Evolutionary conservation across 2,888 invertebrate genomes (phyloP).

Genomic region (Physocephala rufipes): DNA sequence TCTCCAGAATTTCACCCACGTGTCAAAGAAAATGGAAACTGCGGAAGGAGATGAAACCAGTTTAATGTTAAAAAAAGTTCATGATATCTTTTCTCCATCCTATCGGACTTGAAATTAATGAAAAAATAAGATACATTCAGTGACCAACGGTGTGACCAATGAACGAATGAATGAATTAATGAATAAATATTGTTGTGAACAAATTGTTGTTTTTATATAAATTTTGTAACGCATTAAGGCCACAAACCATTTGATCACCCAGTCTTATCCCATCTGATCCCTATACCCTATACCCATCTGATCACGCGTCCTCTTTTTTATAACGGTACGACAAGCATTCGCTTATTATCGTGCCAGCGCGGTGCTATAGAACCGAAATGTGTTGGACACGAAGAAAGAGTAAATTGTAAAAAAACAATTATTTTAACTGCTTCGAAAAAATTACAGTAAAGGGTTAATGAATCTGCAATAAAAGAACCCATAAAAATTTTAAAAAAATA

Average conservation of each 20-base stretch:
- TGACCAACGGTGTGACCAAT: too few species aligned
- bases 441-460: constrained; percentile 24
- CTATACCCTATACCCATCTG: too few species aligned
- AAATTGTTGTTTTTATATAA: neutral
- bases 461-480: constrained; percentile 26
- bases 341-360: too few species aligned
- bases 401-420: too few species aligned
- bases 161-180: neutral
- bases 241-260: constrained; percentile 27
- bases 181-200: constrained; percentile 20
- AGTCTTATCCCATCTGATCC: too few species aligned
- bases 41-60: neutral
- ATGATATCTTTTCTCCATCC: neutral
- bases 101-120: too few species aligned
- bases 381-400: neutral
- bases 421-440: too few species aligned
- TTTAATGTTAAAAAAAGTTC: neutral
- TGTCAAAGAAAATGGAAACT: neutral
- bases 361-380: too few species aligned
- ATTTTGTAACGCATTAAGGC: constrained; percentile 14
- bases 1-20: neutral
- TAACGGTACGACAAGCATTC: too few species aligned
- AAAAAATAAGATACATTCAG: neutral
- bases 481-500: constrained; percentile 1
- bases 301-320: too few species aligned